Base-by-base conservation (phyloP, 2,797 vertebrate genomes). In the Gymnocypris eckloni region DNA sequence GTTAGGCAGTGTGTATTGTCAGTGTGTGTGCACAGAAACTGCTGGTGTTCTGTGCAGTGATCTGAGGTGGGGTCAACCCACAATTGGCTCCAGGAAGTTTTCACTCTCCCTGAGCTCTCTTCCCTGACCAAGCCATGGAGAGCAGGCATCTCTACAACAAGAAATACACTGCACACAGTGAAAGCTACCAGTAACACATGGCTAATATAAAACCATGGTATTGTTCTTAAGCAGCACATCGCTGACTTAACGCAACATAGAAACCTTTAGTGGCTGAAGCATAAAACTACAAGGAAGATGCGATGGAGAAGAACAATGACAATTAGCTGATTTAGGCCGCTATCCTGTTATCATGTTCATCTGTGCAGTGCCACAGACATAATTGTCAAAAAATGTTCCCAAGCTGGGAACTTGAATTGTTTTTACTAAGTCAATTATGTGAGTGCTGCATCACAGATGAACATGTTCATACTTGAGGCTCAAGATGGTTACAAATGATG, bases 61-160 rank as follows among this genome's bases (percentile, higher is more conserved):
- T 99, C n/a, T n/a, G n/a, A n/a, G n/a, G 93, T 99, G 98, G 2
- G 98, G 99, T 91, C 98, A 99, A 86, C 98, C 98, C 93, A 99
- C 98, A 84, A 99, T 99, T 99, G 92, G 98, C 98, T 89, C 98
- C 98, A 0, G 98, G n/a, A n/a, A n/a, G n/a, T n/a, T n/a, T n/a
- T 97, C 84, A 99, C 94, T 99, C 98, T 86, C 98, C 98, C 94
- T 99, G 98, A 64, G 98, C 98, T 93, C 98, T 95, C 95, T 99
- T 99, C 93, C 98, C n/a, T n/a, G n/a, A 97, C 91, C 99, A 90
- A 84, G 98, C 98, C 98, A 99, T 99, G 91, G n/a, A 99, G 95
- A 0, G 98, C 98, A 0, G 98, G 98, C 98, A 99, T 99, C 92
- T 99, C 98, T 99, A 94, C 15, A 90, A 59, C 67, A 8, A 28